phyloP scores from a whole-genome alignment of 1,140 invertebrate species.

The Euura lappo region DNA sequence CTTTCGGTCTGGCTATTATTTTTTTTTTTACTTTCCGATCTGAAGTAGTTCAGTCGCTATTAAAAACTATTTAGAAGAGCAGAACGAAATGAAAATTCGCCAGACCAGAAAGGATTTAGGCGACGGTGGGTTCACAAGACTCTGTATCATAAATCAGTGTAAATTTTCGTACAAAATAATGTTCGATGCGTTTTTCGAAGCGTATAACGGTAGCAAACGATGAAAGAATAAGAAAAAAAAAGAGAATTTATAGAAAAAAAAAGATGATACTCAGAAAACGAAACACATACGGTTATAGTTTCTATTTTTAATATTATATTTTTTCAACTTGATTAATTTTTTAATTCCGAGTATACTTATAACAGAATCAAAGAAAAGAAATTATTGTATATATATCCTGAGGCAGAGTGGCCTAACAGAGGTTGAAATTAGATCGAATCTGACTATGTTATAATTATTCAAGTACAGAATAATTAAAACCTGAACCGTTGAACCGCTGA shows the following conservation, averaged over 20 bases:
- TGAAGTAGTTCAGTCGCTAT: too few species aligned
- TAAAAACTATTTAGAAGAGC: too few species aligned
- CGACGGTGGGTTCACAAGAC: not conserved
- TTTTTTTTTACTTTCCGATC: too few species aligned
- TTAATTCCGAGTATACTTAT: conserved; percentile 35
- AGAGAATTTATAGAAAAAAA: conserved; percentile 25
- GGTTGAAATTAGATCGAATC: not conserved
- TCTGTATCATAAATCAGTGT: not conserved
- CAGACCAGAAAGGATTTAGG: not conserved
- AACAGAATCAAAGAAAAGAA: not conserved
- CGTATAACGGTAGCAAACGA: too few species aligned
- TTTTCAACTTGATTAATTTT: conserved; percentile 51
- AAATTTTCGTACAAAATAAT: conserved; percentile 31
- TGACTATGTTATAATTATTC: not conserved
- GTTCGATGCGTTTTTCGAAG: conserved; percentile 37
- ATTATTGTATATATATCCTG: conserved; percentile 15
- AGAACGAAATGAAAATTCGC: too few species aligned
- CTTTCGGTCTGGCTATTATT: too few species aligned
- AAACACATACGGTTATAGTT: conserved; percentile 39
- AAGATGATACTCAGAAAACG: not conserved
- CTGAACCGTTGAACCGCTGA: too few species aligned
- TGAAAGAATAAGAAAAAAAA: conserved; percentile 11
- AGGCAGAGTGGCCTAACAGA: not conserved
- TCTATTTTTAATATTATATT: conserved; percentile 52
- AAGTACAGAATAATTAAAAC: too few species aligned